Evolutionary conservation across 2,888 invertebrate genomes (phyloP), one percentile per base, ranked within the genome.

Genomic region (Macaria liturata): DNA sequence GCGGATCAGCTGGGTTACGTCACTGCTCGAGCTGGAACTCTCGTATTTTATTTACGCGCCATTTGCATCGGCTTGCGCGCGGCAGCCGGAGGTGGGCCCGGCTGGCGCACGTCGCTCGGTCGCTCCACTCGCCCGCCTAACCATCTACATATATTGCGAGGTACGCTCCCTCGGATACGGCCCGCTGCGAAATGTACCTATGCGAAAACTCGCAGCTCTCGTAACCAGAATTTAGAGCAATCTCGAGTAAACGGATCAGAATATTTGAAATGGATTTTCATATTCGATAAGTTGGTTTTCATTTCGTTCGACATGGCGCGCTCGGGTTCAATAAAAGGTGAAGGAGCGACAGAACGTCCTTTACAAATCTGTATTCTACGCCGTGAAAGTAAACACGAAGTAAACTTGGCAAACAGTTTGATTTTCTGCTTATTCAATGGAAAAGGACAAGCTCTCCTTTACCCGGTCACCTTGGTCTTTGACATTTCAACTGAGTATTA

Each of bases 21-120:
- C 59, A 53, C 47, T 48, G 57, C 42, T 55, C 54, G 46, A 50
- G 72, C 68, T 68, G 57, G 58, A 64, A 67, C 63, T 62, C 73
- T 83, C 82, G 75, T 88, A 83, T 84, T 81, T 89, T 88, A 90
- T 88, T 88, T 83, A 87, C 80, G 74, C 75, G 67, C 78, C 80
- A 86, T 86, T 84, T 84, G 78, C 81, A 80, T 72, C 74, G 69
- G 73, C 69, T 67, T 63, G 65, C 67, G 68, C 66, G 37, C 47
- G 44, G 39, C 40, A 1, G 45, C 70, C 69, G 50, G 70, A 55
- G 63, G 51, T 63, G 66, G 66, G 67, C 69, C 68, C 63, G 30
- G 31, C 34, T 66, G 70, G 70, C 70, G 55, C 72, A 55, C 66
- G 49, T 64, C 61, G 61, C 62, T 69, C 68, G 65, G 49, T 64